phyloP scores from a whole-genome alignment of 1,140 invertebrate genomes.

The Leptonema lineaticorne region DNA sequence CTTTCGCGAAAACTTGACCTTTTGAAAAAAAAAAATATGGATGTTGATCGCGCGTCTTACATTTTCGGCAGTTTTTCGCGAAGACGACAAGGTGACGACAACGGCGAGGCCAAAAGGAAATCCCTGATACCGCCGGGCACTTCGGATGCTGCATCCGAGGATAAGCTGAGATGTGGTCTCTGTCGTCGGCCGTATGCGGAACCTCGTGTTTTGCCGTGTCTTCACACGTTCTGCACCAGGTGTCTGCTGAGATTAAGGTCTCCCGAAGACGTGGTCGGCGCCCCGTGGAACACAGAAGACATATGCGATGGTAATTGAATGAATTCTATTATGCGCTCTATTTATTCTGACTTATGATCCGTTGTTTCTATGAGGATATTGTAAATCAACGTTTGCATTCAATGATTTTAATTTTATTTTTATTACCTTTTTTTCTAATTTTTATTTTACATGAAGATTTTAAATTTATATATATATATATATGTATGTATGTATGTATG shows the following conservation, averaged over 20 bases:
- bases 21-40: conserved; percentile 48
- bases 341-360: too few species aligned
- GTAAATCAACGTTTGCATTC: too few species aligned
- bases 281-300: conserved; percentile 50
- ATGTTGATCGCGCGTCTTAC: conserved; percentile 59
- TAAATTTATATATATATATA: too few species aligned
- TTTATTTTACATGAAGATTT: too few species aligned
- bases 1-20: not conserved
- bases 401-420: too few species aligned
- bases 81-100: conserved; percentile 51
- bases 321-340: too few species aligned
- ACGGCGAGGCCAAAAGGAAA: conserved; percentile 48
- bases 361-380: too few species aligned
- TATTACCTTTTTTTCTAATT: too few species aligned
- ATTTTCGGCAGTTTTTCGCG: conserved; percentile 63
- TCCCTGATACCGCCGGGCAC: conserved; percentile 50
- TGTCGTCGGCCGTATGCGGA: conserved; percentile 55
- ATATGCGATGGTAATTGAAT: conserved; percentile 48
- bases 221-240: conserved; percentile 61
- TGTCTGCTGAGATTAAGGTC: conserved; percentile 54
- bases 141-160: conserved; percentile 29
- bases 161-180: conserved; percentile 54
- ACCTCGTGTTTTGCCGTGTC: conserved; percentile 58
- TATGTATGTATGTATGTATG: too few species aligned
- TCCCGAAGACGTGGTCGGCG: conserved; percentile 45